Percentiles rank a stretch among this genome's conserved stretches.
These are phyloP conservation scores for Hemicrepidius hirtus DNA, from an alignment of 2,888 invertebrate genomes.

Conservation along the genomic window DNA sequence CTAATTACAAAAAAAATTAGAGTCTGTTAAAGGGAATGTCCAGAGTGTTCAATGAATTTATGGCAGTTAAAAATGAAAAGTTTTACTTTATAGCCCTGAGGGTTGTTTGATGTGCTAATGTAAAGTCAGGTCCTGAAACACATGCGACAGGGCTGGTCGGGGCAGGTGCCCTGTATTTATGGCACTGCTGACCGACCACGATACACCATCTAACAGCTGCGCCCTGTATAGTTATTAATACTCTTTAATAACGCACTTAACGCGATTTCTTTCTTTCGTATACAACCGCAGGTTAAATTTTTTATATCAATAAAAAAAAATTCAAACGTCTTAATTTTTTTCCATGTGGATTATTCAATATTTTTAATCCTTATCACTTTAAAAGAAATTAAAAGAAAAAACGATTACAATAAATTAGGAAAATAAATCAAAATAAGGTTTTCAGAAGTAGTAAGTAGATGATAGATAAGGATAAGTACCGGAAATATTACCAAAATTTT, in stretches of 20 bases:
- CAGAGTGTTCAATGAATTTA: background rate
- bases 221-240: slow-evolving; percentile 49
- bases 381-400: background rate
- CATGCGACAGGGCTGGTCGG: slow-evolving; percentile 33
- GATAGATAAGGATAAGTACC: too few relatives aligned
- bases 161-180: slow-evolving; percentile 51
- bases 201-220: slow-evolving; percentile 44
- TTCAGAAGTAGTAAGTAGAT: too few relatives aligned
- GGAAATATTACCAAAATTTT: too few relatives aligned
- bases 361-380: too few relatives aligned
- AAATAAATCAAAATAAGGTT: too few relatives aligned
- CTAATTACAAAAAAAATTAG: too few relatives aligned
- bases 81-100: background rate
- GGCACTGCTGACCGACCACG: slow-evolving; percentile 47
- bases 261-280: slow-evolving; percentile 39
- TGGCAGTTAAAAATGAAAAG: background rate
- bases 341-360: too few relatives aligned
- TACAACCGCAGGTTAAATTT: too few relatives aligned
- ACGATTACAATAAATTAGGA: too few relatives aligned
- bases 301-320: too few relatives aligned
- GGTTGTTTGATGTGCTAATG: slow-evolving; percentile 6
- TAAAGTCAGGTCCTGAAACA: slow-evolving; percentile 19
- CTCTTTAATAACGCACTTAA: slow-evolving; percentile 46
- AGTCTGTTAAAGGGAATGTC: too few relatives aligned
- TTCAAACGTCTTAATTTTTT: too few relatives aligned